Percentiles rank a stretch among this genome's conserved stretches.
phyloP scores from a whole-genome alignment of 2,888 invertebrate species.

The Theodoxus fluviatilis region DNA sequence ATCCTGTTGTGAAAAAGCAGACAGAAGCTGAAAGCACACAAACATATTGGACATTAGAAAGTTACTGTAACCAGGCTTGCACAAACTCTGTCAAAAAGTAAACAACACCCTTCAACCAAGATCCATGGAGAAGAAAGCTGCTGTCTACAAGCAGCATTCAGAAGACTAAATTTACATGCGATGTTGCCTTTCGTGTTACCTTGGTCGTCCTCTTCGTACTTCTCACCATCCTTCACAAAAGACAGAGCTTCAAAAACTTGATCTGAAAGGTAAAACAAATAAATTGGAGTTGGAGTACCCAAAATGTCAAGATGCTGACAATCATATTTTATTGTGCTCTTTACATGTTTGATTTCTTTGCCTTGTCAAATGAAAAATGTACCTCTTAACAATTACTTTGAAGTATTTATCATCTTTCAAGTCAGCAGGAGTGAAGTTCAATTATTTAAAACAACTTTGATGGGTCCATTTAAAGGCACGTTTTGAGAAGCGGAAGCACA shows the following conservation, averaged over 20 bases:
- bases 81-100: no score
- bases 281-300: not conserved
- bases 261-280: slow-evolving; percentile 67
- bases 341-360: no score
- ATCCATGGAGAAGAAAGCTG: not conserved
- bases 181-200: slow-evolving; percentile 36
- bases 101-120: slow-evolving; percentile 4
- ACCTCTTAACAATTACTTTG: no score
- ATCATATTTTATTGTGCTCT: no score
- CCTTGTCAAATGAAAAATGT: no score
- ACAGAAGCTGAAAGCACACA: no score
- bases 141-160: not conserved
- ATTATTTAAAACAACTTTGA: not conserved
- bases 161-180: not conserved
- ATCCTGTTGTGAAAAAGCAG: no score
- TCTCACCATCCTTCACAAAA: slow-evolving; percentile 72
- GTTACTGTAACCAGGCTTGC: not conserved
- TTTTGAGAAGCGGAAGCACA: no score
- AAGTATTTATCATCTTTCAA: not conserved
- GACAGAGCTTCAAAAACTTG: slow-evolving; percentile 76
- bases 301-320: not conserved
- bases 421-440: not conserved
- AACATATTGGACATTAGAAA: not conserved
- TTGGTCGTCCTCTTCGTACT: slow-evolving; percentile 70
- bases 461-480: no score